phyloP scores from a whole-genome alignment of 2,113 vertebrate species.

The Heterocephalus glaber region DNA sequence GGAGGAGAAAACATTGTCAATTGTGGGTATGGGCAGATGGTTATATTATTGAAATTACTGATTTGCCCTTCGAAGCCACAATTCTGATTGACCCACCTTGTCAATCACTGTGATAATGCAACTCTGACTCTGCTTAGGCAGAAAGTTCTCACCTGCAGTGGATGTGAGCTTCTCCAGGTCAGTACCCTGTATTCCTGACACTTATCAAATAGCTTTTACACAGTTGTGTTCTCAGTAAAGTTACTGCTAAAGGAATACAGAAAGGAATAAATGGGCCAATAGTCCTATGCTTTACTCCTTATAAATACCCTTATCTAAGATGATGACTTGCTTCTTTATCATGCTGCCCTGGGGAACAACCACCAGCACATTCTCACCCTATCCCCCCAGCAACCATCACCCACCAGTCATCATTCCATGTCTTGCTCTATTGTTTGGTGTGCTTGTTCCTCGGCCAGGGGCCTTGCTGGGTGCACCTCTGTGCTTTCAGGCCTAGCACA shows the following conservation, averaged over 20 bases:
- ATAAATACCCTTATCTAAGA: neutral
- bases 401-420: rapidly evolving
- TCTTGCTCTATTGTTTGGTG: neutral
- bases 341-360: neutral
- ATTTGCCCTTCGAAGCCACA: neutral
- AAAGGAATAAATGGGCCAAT: too few species aligned
- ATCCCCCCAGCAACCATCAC: neutral
- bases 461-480: neutral
- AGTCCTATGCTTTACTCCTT: neutral
- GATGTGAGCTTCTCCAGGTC: neutral
- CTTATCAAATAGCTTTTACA: neutral
- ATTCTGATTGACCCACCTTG: neutral
- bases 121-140: neutral
- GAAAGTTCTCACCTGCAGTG: neutral
- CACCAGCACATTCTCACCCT: neutral
- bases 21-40: neutral
- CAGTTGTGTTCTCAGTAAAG: neutral
- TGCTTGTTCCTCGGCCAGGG: neutral
- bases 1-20: neutral
- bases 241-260: neutral
- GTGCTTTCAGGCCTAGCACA: neutral
- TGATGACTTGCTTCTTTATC: neutral
- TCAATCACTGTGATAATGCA: neutral
- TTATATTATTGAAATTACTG: neutral
- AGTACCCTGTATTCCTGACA: neutral